phyloP scores from a whole-genome alignment of 2,888 invertebrate genomes.

The Dascillus cervinus region DNA sequence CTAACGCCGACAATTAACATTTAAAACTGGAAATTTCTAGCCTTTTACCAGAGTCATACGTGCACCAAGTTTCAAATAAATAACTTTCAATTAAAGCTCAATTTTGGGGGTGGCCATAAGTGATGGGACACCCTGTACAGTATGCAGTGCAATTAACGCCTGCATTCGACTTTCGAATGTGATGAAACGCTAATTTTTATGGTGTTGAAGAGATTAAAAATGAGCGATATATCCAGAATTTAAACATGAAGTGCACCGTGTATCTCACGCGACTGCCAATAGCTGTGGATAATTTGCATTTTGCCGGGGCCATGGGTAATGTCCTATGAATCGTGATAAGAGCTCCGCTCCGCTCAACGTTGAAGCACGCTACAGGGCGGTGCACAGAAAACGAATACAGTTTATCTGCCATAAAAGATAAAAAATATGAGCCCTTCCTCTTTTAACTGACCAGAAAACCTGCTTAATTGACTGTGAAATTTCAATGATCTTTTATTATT shows the following conservation, averaged over 20 bases:
- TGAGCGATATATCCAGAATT: constrained; percentile 13
- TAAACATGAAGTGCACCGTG: constrained; percentile 13
- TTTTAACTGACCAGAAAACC: constrained; percentile 15
- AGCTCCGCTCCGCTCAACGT: constrained; percentile 24
- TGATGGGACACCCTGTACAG: no score
- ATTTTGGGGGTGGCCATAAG: no score
- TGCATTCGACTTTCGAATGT: no score
- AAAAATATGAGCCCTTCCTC: constrained; percentile 11
- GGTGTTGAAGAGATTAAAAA: constrained; percentile 12
- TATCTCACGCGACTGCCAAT: constrained; percentile 34
- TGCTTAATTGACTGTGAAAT: no score
- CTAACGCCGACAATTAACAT: no score
- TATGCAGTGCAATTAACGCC: no score
- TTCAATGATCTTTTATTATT: no score
- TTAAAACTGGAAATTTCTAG: no score
- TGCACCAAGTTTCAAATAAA: no score
- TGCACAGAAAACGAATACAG: constrained; percentile 15
- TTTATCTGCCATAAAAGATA: constrained; percentile 10
- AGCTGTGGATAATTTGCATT: constrained; percentile 38
- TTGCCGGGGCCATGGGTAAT: constrained; percentile 38
- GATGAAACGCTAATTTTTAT: no score
- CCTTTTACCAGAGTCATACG: no score
- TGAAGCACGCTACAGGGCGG: constrained; percentile 19
- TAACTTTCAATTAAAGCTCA: no score
- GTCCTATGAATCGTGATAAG: constrained; percentile 41